phyloP scores from a whole-genome alignment of 1,140 invertebrate genomes.

The Heliconius melpomene region DNA sequence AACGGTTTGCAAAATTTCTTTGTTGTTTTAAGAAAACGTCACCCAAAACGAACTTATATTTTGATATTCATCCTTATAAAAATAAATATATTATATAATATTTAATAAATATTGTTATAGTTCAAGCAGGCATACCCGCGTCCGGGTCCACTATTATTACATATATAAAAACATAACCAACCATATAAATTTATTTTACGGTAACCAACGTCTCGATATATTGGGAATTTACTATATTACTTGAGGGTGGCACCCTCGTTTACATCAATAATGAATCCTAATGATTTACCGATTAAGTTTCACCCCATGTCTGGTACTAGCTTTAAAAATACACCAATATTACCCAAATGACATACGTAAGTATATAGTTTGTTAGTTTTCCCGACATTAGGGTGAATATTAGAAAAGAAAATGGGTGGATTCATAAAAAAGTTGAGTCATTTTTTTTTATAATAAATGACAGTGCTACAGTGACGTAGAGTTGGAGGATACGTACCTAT shows the following conservation, averaged over 20 bases:
- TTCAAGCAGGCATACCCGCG: no score
- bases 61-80: no score
- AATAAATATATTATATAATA: no score
- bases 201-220: conserved; percentile 31
- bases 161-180: no score
- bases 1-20: no score
- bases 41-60: no score
- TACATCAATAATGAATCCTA: conserved; percentile 50
- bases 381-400: background rate
- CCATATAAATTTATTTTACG: background rate
- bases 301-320: conserved; percentile 36
- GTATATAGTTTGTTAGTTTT: background rate
- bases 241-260: conserved; percentile 44
- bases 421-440: conserved; percentile 11
- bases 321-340: conserved; percentile 35
- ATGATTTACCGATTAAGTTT: conserved; percentile 54
- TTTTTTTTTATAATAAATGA: background rate
- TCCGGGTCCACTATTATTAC: no score
- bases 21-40: no score
- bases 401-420: background rate
- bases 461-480: background rate
- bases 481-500: background rate
- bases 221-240: conserved; percentile 34
- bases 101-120: no score
- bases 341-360: conserved; percentile 30